These are phyloP conservation scores for Leptoclinus maculatus DNA, from an alignment of 2,797 vertebrate genomes.

Conservation along the genomic window DNA sequence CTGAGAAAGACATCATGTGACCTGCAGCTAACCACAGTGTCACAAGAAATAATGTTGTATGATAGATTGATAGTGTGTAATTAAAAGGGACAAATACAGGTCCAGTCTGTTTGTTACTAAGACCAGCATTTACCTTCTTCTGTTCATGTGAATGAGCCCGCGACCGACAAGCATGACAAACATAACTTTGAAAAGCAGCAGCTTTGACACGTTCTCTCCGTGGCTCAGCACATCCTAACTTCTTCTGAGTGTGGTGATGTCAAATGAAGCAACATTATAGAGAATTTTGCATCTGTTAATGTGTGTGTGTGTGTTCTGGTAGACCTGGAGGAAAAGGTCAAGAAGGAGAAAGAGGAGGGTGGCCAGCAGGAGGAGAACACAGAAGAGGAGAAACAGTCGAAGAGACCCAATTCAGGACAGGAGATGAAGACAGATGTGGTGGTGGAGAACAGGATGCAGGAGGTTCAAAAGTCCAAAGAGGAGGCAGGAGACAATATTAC, in stretches of 20 bases:
- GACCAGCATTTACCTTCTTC: no score
- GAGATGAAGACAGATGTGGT: conserved; percentile 15
- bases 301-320: conserved; percentile 3
- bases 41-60: no score
- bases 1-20: not conserved
- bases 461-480: conserved; percentile 63
- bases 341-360: conserved; percentile 80
- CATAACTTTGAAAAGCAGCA: not conserved
- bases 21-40: no score
- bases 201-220: not conserved
- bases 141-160: no score
- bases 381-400: conserved; percentile 29
- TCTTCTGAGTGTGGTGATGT: no score
- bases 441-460: conserved; percentile 46
- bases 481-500: conserved; percentile 71
- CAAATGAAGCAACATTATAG: no score
- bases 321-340: conserved; percentile 86
- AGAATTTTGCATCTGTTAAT: not conserved
- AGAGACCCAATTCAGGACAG: not conserved
- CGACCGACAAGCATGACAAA: no score
- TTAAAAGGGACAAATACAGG: no score
- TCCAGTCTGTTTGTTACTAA: no score
- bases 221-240: no score
- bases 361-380: conserved; percentile 73
- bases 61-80: no score